Percentiles rank a stretch among this genome's conserved stretches.
Conservation (phyloP, 1,140 invertebrate species). For the Hycleus cichorii region DNA sequence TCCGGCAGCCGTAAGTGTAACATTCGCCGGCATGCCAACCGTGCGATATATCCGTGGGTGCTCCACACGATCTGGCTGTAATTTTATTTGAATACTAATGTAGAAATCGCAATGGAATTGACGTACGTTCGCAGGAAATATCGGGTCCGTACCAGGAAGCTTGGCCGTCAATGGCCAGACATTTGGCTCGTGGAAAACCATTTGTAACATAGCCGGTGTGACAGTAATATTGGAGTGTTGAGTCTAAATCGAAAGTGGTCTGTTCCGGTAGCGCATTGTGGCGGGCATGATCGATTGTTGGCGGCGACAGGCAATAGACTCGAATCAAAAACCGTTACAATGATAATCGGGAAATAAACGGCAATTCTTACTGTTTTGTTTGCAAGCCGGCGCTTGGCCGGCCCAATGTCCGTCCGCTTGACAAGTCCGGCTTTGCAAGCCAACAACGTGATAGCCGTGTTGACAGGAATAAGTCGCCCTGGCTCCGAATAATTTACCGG, state of each 20-base stretch:
- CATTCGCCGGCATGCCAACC: conserved; percentile 87
- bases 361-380: conserved; percentile 66
- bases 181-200: conserved; percentile 81
- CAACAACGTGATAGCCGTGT: conserved; percentile 78
- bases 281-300: conserved; percentile 76
- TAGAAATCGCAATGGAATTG: not conserved
- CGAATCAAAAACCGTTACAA: conserved; percentile 17
- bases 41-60: conserved; percentile 80
- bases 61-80: conserved; percentile 73
- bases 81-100: not conserved
- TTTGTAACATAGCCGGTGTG: conserved; percentile 79
- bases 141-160: conserved; percentile 83
- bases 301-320: conserved; percentile 85
- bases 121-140: conserved; percentile 87
- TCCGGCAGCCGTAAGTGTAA: conserved; percentile 84
- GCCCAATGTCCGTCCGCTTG: conserved; percentile 91
- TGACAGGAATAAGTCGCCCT: conserved; percentile 80
- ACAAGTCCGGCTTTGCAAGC: conserved; percentile 74
- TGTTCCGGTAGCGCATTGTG: conserved; percentile 79
- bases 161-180: conserved; percentile 77
- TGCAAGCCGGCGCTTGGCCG: conserved; percentile 77
- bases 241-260: conserved; percentile 73
- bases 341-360: not conserved
- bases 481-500: conserved; percentile 70
- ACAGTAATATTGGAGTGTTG: conserved; percentile 85